phyloP scores from a whole-genome alignment of 2,113 vertebrate genomes.

The Heterotis niloticus region DNA sequence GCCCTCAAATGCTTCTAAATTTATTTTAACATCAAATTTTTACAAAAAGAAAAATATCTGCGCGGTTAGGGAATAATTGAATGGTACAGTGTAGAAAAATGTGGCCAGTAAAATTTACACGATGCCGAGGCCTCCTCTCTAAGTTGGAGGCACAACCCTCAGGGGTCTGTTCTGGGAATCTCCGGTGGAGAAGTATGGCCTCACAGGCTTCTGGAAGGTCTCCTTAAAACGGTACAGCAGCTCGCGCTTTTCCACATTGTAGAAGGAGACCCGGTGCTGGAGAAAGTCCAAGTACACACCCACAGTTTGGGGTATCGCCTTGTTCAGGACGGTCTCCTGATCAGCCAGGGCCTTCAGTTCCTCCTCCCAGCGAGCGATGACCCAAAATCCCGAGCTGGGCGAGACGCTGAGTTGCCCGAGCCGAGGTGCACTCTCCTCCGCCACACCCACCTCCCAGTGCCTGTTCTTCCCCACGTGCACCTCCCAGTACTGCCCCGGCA shows the following conservation, averaged over 20 bases:
- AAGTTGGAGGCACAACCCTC: neutral
- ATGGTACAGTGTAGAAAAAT: too few species aligned
- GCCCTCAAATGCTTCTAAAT: too few species aligned
- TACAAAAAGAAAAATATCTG: too few species aligned
- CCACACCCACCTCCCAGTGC: neutral
- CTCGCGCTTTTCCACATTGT: neutral
- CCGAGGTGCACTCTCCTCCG: neutral
- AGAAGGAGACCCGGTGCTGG: neutral
- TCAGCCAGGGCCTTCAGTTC: neutral
- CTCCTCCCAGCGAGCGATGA: neutral
- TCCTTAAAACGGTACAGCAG: neutral
- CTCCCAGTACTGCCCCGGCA: neutral
- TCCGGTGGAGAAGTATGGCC: neutral
- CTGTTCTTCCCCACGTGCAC: neutral
- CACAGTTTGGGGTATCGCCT: neutral
- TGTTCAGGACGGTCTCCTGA: neutral
- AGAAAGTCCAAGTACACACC: conserved; percentile 45
- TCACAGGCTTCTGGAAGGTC: neutral
- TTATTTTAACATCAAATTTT: too few species aligned
- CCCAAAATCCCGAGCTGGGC: neutral
- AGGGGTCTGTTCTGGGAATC: neutral
- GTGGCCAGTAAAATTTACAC: too few species aligned
- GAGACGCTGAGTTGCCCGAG: neutral
- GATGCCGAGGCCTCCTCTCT: neutral
- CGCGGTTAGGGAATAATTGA: too few species aligned